Conservation (phyloP, 2,113 vertebrate species). For the Nerophis lumbriciformis region DNA sequence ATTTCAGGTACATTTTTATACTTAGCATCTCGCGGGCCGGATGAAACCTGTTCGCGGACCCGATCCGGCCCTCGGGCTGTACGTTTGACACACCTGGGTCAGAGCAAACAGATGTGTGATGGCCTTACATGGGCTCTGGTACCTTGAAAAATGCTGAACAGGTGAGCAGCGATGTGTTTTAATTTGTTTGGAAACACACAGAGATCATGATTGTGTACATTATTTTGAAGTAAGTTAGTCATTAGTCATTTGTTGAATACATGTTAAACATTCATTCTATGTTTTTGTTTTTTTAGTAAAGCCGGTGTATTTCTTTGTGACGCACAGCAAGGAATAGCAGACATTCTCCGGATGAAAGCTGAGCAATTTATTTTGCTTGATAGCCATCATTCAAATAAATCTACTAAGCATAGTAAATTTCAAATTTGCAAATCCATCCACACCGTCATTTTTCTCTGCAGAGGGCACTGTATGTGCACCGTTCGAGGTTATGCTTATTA, state of each 20-base stretch:
- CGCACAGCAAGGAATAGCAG: constrained; percentile 27
- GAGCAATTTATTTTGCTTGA: constrained; percentile 33
- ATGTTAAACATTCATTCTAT: not conserved
- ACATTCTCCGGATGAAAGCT: constrained; percentile 23
- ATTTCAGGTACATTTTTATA: no score
- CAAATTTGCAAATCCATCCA: constrained; percentile 19
- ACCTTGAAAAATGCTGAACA: constrained; percentile 45
- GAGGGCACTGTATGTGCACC: constrained; percentile 13
- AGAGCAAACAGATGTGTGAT: constrained; percentile 40
- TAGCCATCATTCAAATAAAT: constrained; percentile 24
- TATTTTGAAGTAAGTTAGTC: not conserved
- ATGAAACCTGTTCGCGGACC: no score
- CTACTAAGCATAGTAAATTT: constrained; percentile 23
- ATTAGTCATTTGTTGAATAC: no score
- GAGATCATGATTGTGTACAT: constrained; percentile 4
- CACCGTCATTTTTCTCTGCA: constrained; percentile 15
- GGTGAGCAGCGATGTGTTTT: constrained; percentile 33
- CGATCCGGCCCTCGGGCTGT: no score
- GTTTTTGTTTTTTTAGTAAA: not conserved
- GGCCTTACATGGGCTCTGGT: constrained; percentile 19
- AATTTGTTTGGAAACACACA: constrained; percentile 8
- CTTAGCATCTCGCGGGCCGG: no score
- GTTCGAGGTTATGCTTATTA: constrained; percentile 29
- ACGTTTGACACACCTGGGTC: not conserved
- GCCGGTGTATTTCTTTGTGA: constrained; percentile 15